Conservation (phyloP, 2,113 vertebrate species). For the Spermophilus dauricus region DNA sequence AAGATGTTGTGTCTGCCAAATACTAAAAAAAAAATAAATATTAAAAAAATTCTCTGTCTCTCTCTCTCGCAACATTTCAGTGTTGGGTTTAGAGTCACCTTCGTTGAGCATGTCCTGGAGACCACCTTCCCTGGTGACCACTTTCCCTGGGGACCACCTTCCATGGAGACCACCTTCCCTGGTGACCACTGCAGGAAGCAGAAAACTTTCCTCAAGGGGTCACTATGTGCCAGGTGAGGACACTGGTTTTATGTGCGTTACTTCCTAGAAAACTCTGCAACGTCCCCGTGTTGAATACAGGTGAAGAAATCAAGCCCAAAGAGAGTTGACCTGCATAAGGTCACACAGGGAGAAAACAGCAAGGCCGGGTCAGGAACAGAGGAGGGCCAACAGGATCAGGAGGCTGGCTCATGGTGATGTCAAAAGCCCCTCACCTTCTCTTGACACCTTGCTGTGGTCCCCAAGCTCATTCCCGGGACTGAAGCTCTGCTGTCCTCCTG, state of each 20-base stretch:
- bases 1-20: too few relatives aligned
- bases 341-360: neutral
- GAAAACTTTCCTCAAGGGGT: neutral
- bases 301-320: neutral
- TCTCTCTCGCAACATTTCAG: neutral
- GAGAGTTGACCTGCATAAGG: neutral
- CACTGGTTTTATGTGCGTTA: neutral
- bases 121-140: neutral
- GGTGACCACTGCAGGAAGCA: neutral
- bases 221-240: neutral
- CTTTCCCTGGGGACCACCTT: neutral
- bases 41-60: too few relatives aligned
- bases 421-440: neutral
- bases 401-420: neutral
- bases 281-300: neutral
- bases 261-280: neutral
- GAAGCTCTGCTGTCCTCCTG: neutral
- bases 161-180: neutral
- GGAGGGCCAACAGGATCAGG: neutral
- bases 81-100: neutral
- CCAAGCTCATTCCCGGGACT: neutral
- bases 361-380: neutral
- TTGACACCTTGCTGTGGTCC: neutral
- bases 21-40: too few relatives aligned
- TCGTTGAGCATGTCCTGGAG: neutral